Evolutionary conservation across 1,140 invertebrate genomes (phyloP), one percentile per base, ranked within the genome.

Genomic region (Diabrotica virgifera): DNA sequence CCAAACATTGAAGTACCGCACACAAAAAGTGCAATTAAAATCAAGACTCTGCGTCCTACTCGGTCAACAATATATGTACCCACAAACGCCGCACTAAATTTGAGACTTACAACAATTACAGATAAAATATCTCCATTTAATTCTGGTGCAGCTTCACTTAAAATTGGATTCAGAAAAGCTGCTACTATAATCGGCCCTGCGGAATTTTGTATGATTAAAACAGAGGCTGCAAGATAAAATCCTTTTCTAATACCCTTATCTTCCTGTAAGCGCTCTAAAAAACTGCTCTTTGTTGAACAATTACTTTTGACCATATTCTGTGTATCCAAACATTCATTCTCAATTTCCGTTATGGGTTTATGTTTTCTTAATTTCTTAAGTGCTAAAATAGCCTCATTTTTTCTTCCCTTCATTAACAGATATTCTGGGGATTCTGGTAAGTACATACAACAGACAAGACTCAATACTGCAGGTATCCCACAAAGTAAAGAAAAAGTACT

Each of bases 361-460:
- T 82, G 61, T 1, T 88, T 85, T 5, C 91, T 81, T 0, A 96
- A 79, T 68, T 83, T 88, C 60, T 82, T 80, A 63, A 96, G 77
- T 5, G 89, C 80, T 5, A 81, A 72, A 0, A 85, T 75, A 0
- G 92, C 91, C 5, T 87, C 85, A 5, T 83, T 77, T 40, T 83
- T 82, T 13, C 84, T 81, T 12, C 80, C 82, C 72, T 85, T 85
- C 6, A 80, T 78, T 0, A 91, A 77, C 46, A 89, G 80, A 66
- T 85, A 92, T 59, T 87, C 88, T 0, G 94, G 94, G 24, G 90
- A 90, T 75, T 96, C 94, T 0, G 93, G 93, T 81, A 94, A 89
- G 56, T 87, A 85, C 80, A 90, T 90, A 68, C 88, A 86, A 0
- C 84, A 62, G 0, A 90, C 69, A 38, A 89, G 74, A 77, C 92